These are phyloP conservation scores for Himalopsyche anomala DNA, from an alignment of 2,888 invertebrate genomes.

Conservation along the genomic window DNA sequence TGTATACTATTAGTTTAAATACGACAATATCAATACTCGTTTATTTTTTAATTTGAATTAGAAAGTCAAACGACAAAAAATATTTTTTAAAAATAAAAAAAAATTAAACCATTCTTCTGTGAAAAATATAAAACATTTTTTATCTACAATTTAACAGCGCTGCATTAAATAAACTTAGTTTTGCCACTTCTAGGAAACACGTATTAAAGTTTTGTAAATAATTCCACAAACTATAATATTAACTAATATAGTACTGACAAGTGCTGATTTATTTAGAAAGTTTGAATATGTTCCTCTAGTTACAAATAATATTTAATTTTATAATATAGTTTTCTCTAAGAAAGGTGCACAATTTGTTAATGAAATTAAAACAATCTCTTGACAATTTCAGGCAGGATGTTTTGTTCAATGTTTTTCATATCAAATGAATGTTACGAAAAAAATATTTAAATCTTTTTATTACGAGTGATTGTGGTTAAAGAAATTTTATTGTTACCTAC, in stretches of 20 bases:
- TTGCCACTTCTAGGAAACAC: conserved; percentile 4
- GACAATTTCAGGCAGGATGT: conserved; percentile 13
- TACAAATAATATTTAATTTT: conserved; percentile 53
- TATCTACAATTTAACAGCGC: conserved; percentile 12
- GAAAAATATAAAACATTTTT: conserved; percentile 2
- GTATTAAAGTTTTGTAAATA: conserved; percentile 24
- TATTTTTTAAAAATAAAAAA: background rate
- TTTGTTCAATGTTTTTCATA: background rate
- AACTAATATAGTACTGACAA: background rate
- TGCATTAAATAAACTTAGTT: conserved; percentile 42
- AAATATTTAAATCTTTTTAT: background rate
- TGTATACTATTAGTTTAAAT: conserved; percentile 13
- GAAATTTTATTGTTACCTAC: conserved; percentile 8
- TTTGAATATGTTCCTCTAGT: conserved; percentile 57
- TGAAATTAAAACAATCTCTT: conserved; percentile 46
- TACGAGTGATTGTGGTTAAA: background rate
- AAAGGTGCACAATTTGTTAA: conserved; percentile 55
- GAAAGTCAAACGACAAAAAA: background rate
- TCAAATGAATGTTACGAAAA: background rate
- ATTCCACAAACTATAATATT: conserved; percentile 22
- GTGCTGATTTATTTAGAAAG: conserved; percentile 40
- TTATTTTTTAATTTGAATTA: background rate
- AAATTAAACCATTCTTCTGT: background rate
- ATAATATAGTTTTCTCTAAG: conserved; percentile 52
- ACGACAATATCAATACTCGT: background rate